Percentiles rank a stretch among this genome's conserved stretches.
phyloP scores from a whole-genome alignment of 2,797 vertebrate genomes.

The Euthynnus affinis region DNA sequence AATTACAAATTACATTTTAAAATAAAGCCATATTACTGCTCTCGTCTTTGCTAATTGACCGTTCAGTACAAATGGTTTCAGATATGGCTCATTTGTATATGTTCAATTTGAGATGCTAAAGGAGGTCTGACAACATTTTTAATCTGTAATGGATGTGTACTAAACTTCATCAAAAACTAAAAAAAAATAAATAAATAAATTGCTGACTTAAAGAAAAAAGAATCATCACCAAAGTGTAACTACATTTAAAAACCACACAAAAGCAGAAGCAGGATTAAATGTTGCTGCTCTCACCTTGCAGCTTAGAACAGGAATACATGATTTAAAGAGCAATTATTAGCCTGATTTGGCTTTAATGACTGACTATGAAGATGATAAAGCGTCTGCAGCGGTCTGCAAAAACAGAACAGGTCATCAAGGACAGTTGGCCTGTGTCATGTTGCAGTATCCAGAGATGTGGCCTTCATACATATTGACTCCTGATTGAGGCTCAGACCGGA shows the following conservation, averaged over 20 bases:
- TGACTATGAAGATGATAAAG: conserved; percentile 25
- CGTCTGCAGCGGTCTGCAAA: conserved; percentile 8
- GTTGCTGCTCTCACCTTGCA: not conserved
- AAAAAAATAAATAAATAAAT: too few species aligned
- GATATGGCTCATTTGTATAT: conserved; percentile 64
- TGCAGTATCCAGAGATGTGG: conserved; percentile 16
- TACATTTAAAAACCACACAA: not conserved
- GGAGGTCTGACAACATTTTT: conserved; percentile 45
- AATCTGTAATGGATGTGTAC: not conserved
- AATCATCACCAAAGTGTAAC: not conserved
- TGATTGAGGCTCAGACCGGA: conserved; percentile 32
- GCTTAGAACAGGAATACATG: not conserved
- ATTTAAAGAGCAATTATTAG: conserved; percentile 25
- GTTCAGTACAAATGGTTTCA: conserved; percentile 59
- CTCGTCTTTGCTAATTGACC: conserved; percentile 61
- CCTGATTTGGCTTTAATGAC: conserved; percentile 21
- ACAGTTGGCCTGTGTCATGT: conserved; percentile 4
- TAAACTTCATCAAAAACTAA: not conserved
- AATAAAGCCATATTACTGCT: conserved; percentile 40
- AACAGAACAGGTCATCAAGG: conserved; percentile 27
- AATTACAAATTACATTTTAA: conserved; percentile 38
- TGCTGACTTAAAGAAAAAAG: too few species aligned
- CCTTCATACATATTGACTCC: conserved; percentile 35
- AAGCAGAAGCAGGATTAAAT: conserved; percentile 9
- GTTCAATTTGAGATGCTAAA: conserved; percentile 52